Evolutionary conservation across 2,888 invertebrate genomes (phyloP).

Genomic region (Choristoneura rosaceana): DNA sequence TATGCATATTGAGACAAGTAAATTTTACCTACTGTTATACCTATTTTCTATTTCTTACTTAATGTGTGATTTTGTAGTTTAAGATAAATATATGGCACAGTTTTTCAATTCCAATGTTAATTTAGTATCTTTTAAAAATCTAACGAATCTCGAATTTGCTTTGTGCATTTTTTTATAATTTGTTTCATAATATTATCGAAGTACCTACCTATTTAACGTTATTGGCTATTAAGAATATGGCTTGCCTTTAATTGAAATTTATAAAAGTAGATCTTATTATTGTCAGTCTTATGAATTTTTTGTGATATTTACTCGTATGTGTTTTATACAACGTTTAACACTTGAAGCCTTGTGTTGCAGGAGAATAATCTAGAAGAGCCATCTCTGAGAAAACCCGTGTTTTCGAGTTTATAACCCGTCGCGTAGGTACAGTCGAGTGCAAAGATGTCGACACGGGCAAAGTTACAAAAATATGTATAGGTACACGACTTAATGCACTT

Average conservation of each 20-base stretch:
- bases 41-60: background rate
- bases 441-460: too few relatives aligned
- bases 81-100: background rate
- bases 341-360: too few relatives aligned
- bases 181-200: background rate
- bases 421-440: too few relatives aligned
- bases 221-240: background rate
- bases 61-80: background rate
- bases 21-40: slow-evolving; percentile 1
- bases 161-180: background rate
- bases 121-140: background rate
- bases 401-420: too few relatives aligned
- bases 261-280: background rate
- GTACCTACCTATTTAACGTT: background rate
- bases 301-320: too few relatives aligned
- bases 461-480: too few relatives aligned
- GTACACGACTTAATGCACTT: too few relatives aligned
- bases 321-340: too few relatives aligned
- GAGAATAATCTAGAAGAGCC: too few relatives aligned
- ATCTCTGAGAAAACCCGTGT: too few relatives aligned
- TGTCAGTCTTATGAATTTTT: background rate
- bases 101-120: background rate
- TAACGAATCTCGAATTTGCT: background rate
- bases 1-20: background rate
- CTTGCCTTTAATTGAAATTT: background rate